Percentiles rank a stretch among this genome's conserved stretches.
phyloP scores from a whole-genome alignment of 2,113 vertebrate genomes.

The Uria lomvia region DNA sequence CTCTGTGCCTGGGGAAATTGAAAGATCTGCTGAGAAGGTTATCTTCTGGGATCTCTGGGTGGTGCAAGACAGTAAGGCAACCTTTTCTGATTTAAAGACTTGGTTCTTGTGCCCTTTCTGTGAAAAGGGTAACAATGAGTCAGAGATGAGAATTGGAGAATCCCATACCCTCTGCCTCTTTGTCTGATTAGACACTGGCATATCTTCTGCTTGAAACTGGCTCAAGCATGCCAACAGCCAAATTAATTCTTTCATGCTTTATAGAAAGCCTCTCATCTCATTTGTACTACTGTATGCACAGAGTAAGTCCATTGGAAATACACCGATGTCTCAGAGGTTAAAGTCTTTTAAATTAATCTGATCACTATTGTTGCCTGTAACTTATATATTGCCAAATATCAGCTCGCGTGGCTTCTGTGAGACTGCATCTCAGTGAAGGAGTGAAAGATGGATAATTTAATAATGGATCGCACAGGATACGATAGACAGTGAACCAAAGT shows the following conservation, averaged over 20 bases:
- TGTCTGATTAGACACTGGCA: neutral
- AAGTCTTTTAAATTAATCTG: neutral
- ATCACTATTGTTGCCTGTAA: neutral
- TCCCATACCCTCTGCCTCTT: neutral
- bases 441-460: neutral
- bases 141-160: neutral
- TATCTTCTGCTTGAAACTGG: neutral
- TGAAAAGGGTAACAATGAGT: neutral
- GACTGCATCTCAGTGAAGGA: neutral
- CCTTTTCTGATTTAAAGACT: neutral
- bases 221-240: neutral
- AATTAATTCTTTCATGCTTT: neutral
- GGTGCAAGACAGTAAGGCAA: neutral
- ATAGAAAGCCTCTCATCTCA: neutral
- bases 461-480: neutral
- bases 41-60: neutral
- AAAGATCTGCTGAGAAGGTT: neutral
- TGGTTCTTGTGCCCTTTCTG: neutral
- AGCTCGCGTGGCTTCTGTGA: neutral
- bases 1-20: neutral
- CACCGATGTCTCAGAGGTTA: neutral
- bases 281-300: neutral
- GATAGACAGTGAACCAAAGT: neutral
- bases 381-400: neutral
- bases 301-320: neutral